These are phyloP conservation scores for Gouania willdenowi DNA, from an alignment of 2,797 vertebrate genomes.

Conservation along the genomic window DNA sequence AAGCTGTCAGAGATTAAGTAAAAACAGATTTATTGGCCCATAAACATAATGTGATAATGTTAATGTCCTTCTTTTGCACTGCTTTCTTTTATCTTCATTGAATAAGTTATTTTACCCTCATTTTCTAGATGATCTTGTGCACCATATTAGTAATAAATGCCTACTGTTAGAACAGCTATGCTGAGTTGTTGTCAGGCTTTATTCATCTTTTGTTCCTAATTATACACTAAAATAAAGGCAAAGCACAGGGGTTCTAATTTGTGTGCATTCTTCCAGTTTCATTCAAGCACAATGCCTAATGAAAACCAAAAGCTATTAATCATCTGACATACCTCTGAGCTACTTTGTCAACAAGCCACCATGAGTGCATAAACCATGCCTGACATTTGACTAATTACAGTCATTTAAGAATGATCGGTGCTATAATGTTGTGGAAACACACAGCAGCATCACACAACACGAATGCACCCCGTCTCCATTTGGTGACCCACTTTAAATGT, in stretches of 20 bases:
- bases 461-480: slow-evolving; percentile 23
- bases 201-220: slow-evolving; percentile 17
- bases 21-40: no score
- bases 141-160: no score
- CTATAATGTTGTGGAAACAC: slow-evolving; percentile 59
- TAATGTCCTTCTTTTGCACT: no score
- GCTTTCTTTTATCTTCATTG: no score
- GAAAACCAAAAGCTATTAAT: slow-evolving; percentile 67
- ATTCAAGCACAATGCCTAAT: slow-evolving; percentile 58
- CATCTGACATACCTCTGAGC: slow-evolving; percentile 67
- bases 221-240: slow-evolving; percentile 30
- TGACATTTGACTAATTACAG: slow-evolving; percentile 80
- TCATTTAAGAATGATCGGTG: slow-evolving; percentile 71
- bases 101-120: no score
- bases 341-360: slow-evolving; percentile 63
- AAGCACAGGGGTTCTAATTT: slow-evolving; percentile 47
- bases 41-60: no score
- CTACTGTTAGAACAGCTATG: no score
- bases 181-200: no score
- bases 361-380: slow-evolving; percentile 51
- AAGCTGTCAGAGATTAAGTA: no score
- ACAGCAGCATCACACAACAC: slow-evolving; percentile 47
- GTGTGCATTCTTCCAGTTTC: slow-evolving; percentile 44
- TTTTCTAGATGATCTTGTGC: no score
- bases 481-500: slow-evolving; percentile 45